phyloP scores from a whole-genome alignment of 2,113 vertebrate species.

The Aptenodytes forsteri region DNA sequence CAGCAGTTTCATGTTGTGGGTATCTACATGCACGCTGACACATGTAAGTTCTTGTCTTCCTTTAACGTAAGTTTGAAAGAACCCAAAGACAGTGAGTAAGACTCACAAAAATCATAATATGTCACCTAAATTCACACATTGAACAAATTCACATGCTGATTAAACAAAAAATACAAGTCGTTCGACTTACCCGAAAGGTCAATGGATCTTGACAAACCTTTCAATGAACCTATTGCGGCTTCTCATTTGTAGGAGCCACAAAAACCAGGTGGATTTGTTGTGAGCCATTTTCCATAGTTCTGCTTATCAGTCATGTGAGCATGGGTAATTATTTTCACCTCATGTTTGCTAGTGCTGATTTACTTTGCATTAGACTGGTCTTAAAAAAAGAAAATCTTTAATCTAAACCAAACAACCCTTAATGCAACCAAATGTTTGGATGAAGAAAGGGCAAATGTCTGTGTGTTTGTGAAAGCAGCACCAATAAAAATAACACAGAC shows the following conservation, averaged over 20 bases:
- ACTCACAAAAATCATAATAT: not conserved
- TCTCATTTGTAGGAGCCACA: not conserved
- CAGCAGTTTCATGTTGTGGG: fast-evolving
- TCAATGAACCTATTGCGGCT: not conserved
- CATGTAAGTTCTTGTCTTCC: not conserved
- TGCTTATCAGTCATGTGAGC: slow-evolving; percentile 67
- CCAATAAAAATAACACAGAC: slow-evolving; percentile 45
- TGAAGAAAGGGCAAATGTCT: slow-evolving; percentile 36
- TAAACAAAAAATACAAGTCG: not conserved
- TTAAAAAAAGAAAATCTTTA: slow-evolving; percentile 72
- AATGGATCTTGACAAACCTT: not conserved
- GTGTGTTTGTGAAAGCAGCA: slow-evolving; percentile 45
- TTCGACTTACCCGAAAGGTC: not conserved
- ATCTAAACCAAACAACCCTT: slow-evolving; percentile 72
- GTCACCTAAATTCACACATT: not conserved
- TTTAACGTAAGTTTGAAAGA: not conserved
- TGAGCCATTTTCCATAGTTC: slow-evolving; percentile 44
- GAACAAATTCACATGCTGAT: not conserved
- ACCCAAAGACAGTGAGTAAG: not conserved
- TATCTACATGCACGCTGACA: not conserved
- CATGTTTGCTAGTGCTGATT: slow-evolving; percentile 48
- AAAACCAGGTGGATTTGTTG: slow-evolving; percentile 48
- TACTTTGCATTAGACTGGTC: slow-evolving; percentile 67
- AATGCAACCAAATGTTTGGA: slow-evolving; percentile 49
- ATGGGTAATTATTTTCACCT: slow-evolving; percentile 41